Base-by-base conservation (phyloP, 1,140 invertebrate genomes). In the Battus philenor region DNA sequence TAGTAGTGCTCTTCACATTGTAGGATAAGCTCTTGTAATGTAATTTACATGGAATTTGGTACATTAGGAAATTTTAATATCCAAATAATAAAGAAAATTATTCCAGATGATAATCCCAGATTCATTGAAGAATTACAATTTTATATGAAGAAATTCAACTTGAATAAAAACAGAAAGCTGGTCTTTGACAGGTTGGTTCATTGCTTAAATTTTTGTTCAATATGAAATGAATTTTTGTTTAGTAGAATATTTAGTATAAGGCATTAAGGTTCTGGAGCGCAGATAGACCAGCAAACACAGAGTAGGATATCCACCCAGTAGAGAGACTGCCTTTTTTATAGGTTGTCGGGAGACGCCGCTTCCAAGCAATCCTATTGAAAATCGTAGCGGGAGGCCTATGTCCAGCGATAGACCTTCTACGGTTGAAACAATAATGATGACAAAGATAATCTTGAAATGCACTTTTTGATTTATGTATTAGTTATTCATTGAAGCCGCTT, bases 91-190 rank as follows among this genome's bases (percentile, higher is more conserved):
- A n/a, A n/a, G n/a, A n/a, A n/a, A n/a, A n/a, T n/a, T 47, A 36
- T 69, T 69, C 1, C 59, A 77, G 77, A 69, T 54, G 47, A 12
- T 1, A 56, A 57, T 20, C 59, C 55, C 1, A 69, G 43, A 11
- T 77, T 73, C 22, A 27, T 62, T 0, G 68, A 77, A 30, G 76
- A 80, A 18, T 44, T 83, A 11, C 67, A 48, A 27, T 43, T 77
- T 2, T 83, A 75, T 51, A 54, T 80, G 44, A 72, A 70, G 32
- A 78, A 68, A 45, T 80, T 83, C 36, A 59, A 51, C 26, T 54
- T 83, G 27, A 72, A 78, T 30, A 73, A 75, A 7, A 83, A 83
- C 27, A 68, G 74, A 12, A 78, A 83, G 54, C 58, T 83, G 8
- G 58, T 83, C 1, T 53, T 83, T 10, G 72, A 77, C 41, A 75